These are phyloP conservation scores for human DNA, from an alignment of 2,113 vertebrate genomes.

Conservation along the genomic window GRCh38 chr19:48659501-48660000, in stretches of 20 bases:
- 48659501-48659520: too few species aligned
- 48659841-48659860: neutral
- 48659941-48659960: neutral
- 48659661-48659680: too few species aligned
- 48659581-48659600: too few species aligned
- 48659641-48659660: too few species aligned
- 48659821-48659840: neutral
- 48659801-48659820: neutral
- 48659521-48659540: too few species aligned
- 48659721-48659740: neutral
- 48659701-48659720: neutral
- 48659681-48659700: too few species aligned
- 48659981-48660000: neutral
- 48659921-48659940: neutral
- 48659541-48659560: too few species aligned
- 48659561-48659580: too few species aligned
- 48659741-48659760: neutral
- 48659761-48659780: neutral
- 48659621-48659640: too few species aligned
- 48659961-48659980: neutral
- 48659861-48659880: neutral
- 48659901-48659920: neutral
- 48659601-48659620: too few species aligned
- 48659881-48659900: neutral
- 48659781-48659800: neutral